A percentile compares a stretch with the other conserved stretches of the same genome.
Evolutionary conservation across 2,888 invertebrate species (phyloP).

Genomic region (Leucozona laternaria): DNA sequence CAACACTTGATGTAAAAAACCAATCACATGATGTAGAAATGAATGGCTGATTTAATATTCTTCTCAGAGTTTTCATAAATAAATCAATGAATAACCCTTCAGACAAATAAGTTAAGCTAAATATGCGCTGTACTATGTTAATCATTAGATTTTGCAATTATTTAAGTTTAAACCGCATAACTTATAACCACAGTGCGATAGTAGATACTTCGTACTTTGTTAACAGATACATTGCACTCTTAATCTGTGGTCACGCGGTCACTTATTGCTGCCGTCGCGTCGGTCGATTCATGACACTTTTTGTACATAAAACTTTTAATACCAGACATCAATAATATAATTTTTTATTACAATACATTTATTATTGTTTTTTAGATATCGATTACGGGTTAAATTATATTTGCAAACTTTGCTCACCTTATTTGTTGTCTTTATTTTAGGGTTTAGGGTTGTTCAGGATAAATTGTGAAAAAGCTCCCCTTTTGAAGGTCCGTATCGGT

Average conservation of each 20-base stretch:
- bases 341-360: background rate
- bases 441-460: background rate
- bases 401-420: slow-evolving; percentile 11
- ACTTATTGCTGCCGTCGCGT: slow-evolving; percentile 56
- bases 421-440: background rate
- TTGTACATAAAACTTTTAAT: background rate
- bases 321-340: background rate
- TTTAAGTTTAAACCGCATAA: slow-evolving; percentile 40
- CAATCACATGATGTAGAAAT: slow-evolving; percentile 1
- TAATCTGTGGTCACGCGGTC: slow-evolving; percentile 56
- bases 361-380: background rate
- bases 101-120: background rate
- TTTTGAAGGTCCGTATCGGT: background rate
- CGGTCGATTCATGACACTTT: slow-evolving; percentile 15
- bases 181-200: slow-evolving; percentile 27
- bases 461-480: slow-evolving; percentile 5
- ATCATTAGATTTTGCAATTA: slow-evolving; percentile 26
- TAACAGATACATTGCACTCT: slow-evolving; percentile 49
- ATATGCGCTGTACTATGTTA: background rate
- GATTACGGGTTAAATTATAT: background rate
- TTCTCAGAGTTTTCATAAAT: background rate
- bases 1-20: slow-evolving; percentile 46
- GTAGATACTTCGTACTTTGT: slow-evolving; percentile 6
- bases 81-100: slow-evolving; percentile 19
- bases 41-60: slow-evolving; percentile 9